Conservation (phyloP, 64 coral and sea anemone species). For the Montipora capricornis region DNA sequence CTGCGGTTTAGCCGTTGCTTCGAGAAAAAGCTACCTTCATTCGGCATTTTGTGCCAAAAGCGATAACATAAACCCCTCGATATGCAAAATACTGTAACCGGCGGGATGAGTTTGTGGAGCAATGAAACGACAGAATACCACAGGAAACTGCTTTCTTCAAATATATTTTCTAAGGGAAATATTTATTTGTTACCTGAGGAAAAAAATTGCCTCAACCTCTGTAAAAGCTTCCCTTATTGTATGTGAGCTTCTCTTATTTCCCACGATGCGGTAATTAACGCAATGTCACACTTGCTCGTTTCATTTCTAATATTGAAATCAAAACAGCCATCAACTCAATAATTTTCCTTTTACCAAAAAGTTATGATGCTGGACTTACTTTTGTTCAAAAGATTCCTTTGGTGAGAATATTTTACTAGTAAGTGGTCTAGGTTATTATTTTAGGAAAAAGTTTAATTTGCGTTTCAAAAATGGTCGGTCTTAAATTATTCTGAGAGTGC, state of each 20-base stretch:
- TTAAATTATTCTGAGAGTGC: too few species aligned
- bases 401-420: too few species aligned
- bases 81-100: too few species aligned
- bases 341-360: too few species aligned
- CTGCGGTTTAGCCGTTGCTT: conserved; percentile 45
- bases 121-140: background rate
- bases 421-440: too few species aligned
- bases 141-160: background rate
- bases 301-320: background rate
- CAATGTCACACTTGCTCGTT: background rate
- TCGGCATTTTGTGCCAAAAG: background rate
- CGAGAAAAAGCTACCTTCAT: background rate
- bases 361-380: too few species aligned
- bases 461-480: too few species aligned
- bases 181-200: background rate
- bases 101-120: too few species aligned
- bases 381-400: too few species aligned
- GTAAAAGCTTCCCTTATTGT: background rate
- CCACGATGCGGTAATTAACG: background rate
- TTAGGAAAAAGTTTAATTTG: too few species aligned
- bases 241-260: background rate
- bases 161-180: background rate
- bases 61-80: too few species aligned
- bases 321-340: too few species aligned
- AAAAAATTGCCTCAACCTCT: background rate